Conservation (phyloP, 2,797 vertebrate genomes). For the Pipistrellus kuhlii region DNA sequence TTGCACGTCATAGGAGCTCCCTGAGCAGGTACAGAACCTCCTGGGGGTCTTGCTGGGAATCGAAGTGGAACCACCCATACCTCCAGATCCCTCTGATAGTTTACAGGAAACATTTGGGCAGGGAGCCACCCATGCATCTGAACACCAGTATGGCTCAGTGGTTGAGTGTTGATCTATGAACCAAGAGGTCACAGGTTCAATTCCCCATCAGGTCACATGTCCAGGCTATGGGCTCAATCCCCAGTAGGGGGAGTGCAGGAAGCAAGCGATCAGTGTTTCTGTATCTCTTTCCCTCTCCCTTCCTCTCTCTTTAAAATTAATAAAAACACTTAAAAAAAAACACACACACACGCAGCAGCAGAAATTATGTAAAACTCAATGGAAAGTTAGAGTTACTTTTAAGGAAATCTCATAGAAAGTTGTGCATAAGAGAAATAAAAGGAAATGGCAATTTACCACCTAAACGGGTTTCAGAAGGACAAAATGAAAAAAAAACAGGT, state of each 20-base stretch:
- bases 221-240: no score
- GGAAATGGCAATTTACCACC: accelerated
- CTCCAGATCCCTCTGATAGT: accelerated
- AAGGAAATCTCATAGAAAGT: background rate
- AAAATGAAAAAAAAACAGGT: accelerated
- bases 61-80: accelerated
- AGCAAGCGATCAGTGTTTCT: no score
- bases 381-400: background rate
- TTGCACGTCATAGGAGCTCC: background rate
- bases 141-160: no score
- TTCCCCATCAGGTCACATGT: no score
- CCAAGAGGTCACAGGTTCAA: no score
- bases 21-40: background rate
- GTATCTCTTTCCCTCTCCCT: no score
- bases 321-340: no score
- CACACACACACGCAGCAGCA: background rate
- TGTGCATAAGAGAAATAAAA: background rate
- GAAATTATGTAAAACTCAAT: no score
- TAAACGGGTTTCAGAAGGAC: background rate
- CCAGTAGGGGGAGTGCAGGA: no score
- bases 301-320: no score
- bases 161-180: no score
- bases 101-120: accelerated
- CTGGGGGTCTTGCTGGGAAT: background rate
- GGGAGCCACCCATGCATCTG: no score